A percentile compares a stretch with the other conserved stretches of the same genome.
These are phyloP conservation scores for Neuroscelio doddi DNA, from an alignment of 2,888 invertebrate species.

Conservation along the genomic window DNA sequence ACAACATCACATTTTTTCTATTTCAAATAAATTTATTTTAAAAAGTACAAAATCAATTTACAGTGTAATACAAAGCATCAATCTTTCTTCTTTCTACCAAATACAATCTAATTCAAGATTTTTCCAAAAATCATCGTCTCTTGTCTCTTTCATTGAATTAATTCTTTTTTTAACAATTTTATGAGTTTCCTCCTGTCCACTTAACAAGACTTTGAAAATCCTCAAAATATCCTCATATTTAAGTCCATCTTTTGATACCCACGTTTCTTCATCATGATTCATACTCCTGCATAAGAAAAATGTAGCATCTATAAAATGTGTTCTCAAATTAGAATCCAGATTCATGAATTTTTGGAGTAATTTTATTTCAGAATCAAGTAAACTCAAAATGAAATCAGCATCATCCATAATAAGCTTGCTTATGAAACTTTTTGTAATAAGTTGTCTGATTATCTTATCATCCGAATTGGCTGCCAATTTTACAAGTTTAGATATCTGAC, in stretches of 20 bases:
- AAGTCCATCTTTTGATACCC: slow-evolving; percentile 72
- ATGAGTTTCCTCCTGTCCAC: no score
- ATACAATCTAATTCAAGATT: no score
- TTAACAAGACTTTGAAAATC: slow-evolving; percentile 72
- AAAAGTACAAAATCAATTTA: no score
- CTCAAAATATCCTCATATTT: slow-evolving; percentile 73
- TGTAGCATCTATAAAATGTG: slow-evolving; percentile 71
- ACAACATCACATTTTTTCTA: no score
- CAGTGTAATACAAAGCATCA: no score
- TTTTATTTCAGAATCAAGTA: slow-evolving; percentile 62
- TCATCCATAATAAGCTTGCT: slow-evolving; percentile 52
- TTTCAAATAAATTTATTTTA: no score
- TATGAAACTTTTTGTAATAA: slow-evolving; percentile 55
- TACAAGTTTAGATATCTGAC: slow-evolving; percentile 63
- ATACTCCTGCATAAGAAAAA: slow-evolving; percentile 73
- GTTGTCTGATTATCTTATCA: slow-evolving; percentile 45
- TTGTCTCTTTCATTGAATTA: no score
- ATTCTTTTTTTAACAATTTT: no score
- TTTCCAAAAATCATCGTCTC: no score
- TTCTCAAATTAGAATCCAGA: slow-evolving; percentile 64
- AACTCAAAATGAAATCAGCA: slow-evolving; percentile 55
- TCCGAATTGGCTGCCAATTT: slow-evolving; percentile 55
- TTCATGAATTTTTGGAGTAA: slow-evolving; percentile 60
- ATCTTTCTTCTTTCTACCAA: no score
- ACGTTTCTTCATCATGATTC: slow-evolving; percentile 62